phyloP scores from a whole-genome alignment of 1,140 invertebrate genomes.

The Trichonephila clavata region DNA sequence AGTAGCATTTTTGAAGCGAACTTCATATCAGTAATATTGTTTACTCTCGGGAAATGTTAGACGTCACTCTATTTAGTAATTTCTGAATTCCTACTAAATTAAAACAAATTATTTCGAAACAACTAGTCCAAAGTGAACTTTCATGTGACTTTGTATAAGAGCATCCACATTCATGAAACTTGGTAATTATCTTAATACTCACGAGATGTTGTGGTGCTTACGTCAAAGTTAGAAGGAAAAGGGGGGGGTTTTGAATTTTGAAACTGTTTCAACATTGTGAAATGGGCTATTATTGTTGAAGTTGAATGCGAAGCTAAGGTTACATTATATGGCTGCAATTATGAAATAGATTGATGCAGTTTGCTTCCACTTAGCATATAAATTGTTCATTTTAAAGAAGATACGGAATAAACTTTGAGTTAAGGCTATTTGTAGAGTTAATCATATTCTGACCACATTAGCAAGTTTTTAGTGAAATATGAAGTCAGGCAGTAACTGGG shows the following conservation, averaged over 20 bases:
- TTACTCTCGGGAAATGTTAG: background rate
- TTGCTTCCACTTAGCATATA: background rate
- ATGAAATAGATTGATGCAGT: conserved; percentile 12
- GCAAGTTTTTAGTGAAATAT: too few species aligned
- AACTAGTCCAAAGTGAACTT: background rate
- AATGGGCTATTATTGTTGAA: background rate
- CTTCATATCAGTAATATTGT: background rate
- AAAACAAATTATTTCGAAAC: conserved; percentile 1
- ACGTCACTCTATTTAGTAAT: background rate
- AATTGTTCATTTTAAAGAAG: background rate
- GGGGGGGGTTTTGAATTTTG: background rate
- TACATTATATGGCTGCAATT: background rate
- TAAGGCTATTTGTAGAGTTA: background rate
- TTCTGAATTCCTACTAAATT: background rate
- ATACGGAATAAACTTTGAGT: background rate
- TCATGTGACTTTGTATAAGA: background rate
- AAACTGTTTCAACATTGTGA: background rate
- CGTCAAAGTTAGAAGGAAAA: background rate
- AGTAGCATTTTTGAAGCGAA: too few species aligned
- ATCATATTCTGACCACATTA: background rate
- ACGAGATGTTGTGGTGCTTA: background rate
- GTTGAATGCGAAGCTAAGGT: background rate
- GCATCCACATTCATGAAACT: background rate
- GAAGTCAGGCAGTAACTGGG: too few species aligned
- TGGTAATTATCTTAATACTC: conserved; percentile 34